Base-by-base conservation (phyloP, 2,797 vertebrate species). In the Allobates femoralis region DNA sequence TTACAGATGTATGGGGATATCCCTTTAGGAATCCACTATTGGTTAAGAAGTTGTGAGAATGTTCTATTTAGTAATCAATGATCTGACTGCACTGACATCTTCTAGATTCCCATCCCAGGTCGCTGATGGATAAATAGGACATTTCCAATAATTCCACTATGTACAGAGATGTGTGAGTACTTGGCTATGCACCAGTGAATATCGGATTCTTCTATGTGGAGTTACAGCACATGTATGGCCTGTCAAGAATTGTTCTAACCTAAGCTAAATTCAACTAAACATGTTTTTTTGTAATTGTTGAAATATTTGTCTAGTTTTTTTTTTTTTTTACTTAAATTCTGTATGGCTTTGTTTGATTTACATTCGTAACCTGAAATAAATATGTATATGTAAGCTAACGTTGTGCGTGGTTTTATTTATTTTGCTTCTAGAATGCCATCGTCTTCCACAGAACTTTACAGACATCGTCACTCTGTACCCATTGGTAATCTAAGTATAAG, bases 331-430 rank as follows among this genome's bases (percentile, higher is more conserved):
- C 32, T 34, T 11, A 58, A 60, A 69, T 12, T 78, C 34, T 46
- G 18, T 71, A 50, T 64, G 71, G 41, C 78, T 75, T 77, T 50
- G 55, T 75, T 66, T 85, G n/a, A 58, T 73, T 66, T 53, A 75
- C n/a, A 71, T 7, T 53, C 23, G 23, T 66, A 77, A 67, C 56
- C 60, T 77, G 73, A 82, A 87, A 87, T 87, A 87, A 83, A 87
- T 71, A 15, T 78, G 79, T 87, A 75, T 67, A 78, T 86, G 32
- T 37, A 60, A n/a, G 14, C 28, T 23, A 55, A 23, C 6, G 46
- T 3, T 30, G 16, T 53, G 23, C 69, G 18, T 71, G 21, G 41
- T 18, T 30, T 55, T 80, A 8, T 16, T 32, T 55, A 23, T 46
- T 41, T 21, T 21, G 11, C 8, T 71, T 12, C 15, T 16, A 1